Evolutionary conservation across 2,113 vertebrate genomes (phyloP).

Genomic region (Polypterus senegalus): DNA sequence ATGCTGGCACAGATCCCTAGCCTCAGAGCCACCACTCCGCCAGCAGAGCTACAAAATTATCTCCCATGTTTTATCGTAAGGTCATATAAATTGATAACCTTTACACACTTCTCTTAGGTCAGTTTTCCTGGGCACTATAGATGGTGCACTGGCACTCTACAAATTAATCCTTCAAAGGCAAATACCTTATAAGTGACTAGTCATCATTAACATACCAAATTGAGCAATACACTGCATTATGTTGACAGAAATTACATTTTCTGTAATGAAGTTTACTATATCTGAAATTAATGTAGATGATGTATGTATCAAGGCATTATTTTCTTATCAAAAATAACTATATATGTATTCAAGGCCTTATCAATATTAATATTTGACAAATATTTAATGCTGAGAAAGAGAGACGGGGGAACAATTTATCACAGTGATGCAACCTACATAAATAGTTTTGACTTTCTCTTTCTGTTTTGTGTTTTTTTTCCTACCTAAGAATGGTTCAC

Average conservation of each 20-base stretch:
- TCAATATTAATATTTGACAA: constrained; percentile 65
- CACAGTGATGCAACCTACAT: constrained; percentile 41
- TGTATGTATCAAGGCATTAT: constrained; percentile 54
- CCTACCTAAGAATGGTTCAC: constrained; percentile 47
- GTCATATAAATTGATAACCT: constrained; percentile 85
- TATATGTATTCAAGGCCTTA: constrained; percentile 58
- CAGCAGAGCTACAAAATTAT: constrained; percentile 64
- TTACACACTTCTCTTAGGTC: constrained; percentile 64
- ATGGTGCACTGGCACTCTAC: constrained; percentile 53
- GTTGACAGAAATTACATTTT: constrained; percentile 86
- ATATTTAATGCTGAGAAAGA: constrained; percentile 37
- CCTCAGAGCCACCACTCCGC: too few relatives aligned
- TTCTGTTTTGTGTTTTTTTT: constrained; percentile 49
- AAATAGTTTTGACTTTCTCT: constrained; percentile 17
- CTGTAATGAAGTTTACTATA: constrained; percentile 81
- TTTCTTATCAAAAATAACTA: constrained; percentile 70
- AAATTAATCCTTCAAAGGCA: constrained; percentile 86
- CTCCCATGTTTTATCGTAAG: constrained; percentile 61
- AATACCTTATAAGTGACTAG: constrained; percentile 76
- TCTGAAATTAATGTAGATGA: constrained; percentile 63
- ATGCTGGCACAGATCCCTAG: too few relatives aligned
- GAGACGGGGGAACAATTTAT: constrained; percentile 42
- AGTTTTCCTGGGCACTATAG: constrained; percentile 50
- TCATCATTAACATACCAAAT: constrained; percentile 79
- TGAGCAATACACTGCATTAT: constrained; percentile 85